Conservation (phyloP, 35 echinoderm and acorn worm species). For the Amphiura filiformis region DNA sequence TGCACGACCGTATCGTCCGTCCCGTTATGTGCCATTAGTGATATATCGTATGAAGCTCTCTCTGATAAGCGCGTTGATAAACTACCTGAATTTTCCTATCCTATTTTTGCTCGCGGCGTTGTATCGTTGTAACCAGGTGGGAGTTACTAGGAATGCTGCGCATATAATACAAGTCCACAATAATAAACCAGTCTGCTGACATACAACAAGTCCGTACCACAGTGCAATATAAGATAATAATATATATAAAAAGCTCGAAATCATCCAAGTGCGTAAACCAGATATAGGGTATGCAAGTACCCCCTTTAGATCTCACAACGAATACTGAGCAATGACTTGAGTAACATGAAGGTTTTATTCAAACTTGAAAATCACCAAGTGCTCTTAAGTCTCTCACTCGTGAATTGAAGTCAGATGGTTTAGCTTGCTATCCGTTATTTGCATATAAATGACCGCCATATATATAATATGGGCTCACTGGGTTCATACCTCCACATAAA, state of each 20-base stretch:
- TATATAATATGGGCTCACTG: background rate
- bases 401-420: conserved; percentile 4
- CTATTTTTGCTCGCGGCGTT: too few relatives aligned
- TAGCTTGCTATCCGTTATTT: background rate
- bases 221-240: background rate
- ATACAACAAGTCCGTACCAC: background rate
- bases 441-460: conserved; percentile 6
- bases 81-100: background rate
- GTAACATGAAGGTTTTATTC: conserved; percentile 2
- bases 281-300: background rate
- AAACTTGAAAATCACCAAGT: background rate
- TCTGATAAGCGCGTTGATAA: conserved; percentile 1
- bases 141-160: too few relatives aligned
- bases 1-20: background rate
- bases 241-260: background rate
- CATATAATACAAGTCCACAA: background rate
- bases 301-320: background rate
- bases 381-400: background rate
- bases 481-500: background rate
- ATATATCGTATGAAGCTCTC: background rate
- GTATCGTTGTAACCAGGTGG: too few relatives aligned
- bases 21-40: background rate
- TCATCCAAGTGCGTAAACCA: background rate
- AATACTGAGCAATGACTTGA: background rate
- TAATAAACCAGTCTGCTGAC: background rate